Evolutionary conservation across 2,797 vertebrate genomes (phyloP).

Genomic region (Australoheros facetus): DNA sequence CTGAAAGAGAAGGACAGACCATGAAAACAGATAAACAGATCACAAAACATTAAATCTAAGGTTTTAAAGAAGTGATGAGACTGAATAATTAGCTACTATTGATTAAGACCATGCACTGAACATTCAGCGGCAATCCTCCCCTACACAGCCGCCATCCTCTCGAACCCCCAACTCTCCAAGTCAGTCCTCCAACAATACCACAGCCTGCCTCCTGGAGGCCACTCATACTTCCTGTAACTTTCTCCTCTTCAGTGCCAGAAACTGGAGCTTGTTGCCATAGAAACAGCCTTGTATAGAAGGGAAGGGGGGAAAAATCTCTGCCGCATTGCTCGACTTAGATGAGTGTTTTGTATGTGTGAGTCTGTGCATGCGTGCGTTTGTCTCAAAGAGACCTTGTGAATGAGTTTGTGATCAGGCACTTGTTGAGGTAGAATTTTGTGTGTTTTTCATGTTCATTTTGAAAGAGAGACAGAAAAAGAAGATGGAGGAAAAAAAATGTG

Average conservation of each 20-base stretch:
- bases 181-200: slow-evolving; percentile 29
- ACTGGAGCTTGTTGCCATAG: slow-evolving; percentile 84
- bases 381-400: slow-evolving; percentile 58
- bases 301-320: slow-evolving; percentile 61
- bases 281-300: slow-evolving; percentile 77
- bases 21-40: slow-evolving; percentile 7
- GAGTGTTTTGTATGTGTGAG: slow-evolving; percentile 62
- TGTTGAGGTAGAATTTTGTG: slow-evolving; percentile 36
- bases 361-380: slow-evolving; percentile 34
- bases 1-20: slow-evolving; percentile 16
- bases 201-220: slow-evolving; percentile 66
- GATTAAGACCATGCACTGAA: slow-evolving; percentile 17
- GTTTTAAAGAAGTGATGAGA: background rate
- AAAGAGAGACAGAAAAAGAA: background rate
- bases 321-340: slow-evolving; percentile 81
- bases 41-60: slow-evolving; percentile 14
- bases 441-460: slow-evolving; percentile 32
- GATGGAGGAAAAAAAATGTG: slow-evolving; percentile 1
- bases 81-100: slow-evolving; percentile 14
- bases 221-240: slow-evolving; percentile 81
- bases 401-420: slow-evolving; percentile 52
- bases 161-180: slow-evolving; percentile 20
- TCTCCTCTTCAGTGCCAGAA: slow-evolving; percentile 81
- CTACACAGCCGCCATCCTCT: slow-evolving; percentile 18
- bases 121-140: background rate